These are phyloP conservation scores for Desmodus rotundus DNA, from an alignment of 2,113 vertebrate genomes.

Conservation along the genomic window DNA sequence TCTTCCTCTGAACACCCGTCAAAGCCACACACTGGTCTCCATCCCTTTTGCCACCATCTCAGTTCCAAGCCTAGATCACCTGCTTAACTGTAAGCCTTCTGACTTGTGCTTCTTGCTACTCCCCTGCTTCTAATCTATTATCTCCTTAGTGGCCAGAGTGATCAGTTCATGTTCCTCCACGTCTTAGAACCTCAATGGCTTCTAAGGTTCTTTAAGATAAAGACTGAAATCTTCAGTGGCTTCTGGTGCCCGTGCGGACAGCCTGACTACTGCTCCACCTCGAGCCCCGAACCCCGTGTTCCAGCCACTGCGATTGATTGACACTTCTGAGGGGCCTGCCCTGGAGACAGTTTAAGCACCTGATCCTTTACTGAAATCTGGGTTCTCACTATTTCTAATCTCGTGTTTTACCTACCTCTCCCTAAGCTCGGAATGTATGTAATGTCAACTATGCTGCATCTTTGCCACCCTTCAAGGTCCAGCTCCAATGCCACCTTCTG, in stretches of 20 bases:
- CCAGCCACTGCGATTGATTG: rapidly evolving
- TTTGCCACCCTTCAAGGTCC: not conserved
- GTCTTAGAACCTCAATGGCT: not conserved
- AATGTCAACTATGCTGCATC: not conserved
- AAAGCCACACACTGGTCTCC: not conserved
- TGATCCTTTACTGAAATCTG: not conserved
- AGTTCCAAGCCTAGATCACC: not conserved
- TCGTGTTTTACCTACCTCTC: not conserved
- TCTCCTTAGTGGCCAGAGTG: not conserved
- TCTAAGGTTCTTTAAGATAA: not conserved
- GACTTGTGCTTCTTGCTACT: not conserved
- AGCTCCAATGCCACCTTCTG: not conserved
- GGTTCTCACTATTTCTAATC: not conserved
- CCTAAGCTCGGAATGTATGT: not conserved
- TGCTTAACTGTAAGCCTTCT: not conserved
- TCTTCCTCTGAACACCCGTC: not conserved
- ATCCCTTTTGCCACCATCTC: not conserved
- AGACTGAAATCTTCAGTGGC: not conserved
- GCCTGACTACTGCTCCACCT: not conserved
- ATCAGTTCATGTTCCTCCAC: not conserved
- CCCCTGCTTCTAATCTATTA: not conserved
- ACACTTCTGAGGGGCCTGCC: rapidly evolving
- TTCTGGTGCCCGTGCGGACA: rapidly evolving
- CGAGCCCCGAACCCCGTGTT: not conserved
- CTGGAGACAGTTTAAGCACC: not conserved